Evolutionary conservation across 23 tunicate species (phyloP), one percentile per base, ranked within the genome.

Genomic region (Ciona savignyi): DNA sequence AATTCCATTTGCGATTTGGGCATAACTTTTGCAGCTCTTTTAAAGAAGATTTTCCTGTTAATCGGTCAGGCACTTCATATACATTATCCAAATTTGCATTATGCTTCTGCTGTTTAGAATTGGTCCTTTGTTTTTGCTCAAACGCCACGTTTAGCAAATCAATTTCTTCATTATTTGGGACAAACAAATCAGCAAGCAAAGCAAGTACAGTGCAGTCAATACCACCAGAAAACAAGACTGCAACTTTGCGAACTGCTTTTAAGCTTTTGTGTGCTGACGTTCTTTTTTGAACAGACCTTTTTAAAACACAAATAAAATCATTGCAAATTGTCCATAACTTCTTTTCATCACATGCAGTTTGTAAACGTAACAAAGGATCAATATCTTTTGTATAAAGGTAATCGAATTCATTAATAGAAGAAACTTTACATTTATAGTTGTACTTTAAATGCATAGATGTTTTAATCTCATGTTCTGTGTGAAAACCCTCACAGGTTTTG

Each of bases 171-270:
- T 71, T 33, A 26, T 25, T 0, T 22, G 91, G 86, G 3, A 85
- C 29, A 72, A 30, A 60, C 34, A 27, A 30, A 76, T 91, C 67
- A n/a, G 86, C 90, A 28, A 91, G 65, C 60, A 76, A 77, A 28
- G 88, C 98, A 28, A 93, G 20, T 20, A 93, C 75, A 34, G 88
- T 77, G 65, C 98, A 93, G 60, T 93, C 98, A 4, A 93, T 72
- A 1, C 98, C 98, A n/a, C 98, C 98, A 27, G 93, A 86, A 74
- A 93, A 93, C 32, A 93, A 63, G 78, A 93, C 49, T 22, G 86
- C 93, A 32, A 84, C 70, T 34, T 74, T 67, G 20, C 80, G 51
- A 2, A 42, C 32, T 21, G 64, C 56, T 33, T 72, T 26, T 70
- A 77, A 71, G 66, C 29, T 61, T 60, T 31, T 48, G 3, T 51